phyloP scores from a whole-genome alignment of 2,797 vertebrate genomes.

The Platalea minor region DNA sequence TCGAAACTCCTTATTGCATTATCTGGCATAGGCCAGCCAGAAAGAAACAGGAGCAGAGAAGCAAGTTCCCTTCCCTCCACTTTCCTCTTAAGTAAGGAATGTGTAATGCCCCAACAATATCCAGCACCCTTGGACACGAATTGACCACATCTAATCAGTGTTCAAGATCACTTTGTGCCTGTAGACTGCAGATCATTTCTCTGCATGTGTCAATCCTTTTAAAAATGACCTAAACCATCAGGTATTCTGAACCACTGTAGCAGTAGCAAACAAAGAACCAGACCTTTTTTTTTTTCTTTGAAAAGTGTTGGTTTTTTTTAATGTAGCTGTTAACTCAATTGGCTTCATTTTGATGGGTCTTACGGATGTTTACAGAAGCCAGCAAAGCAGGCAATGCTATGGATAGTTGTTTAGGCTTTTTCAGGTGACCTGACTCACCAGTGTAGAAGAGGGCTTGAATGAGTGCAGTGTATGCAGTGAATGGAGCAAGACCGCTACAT shows the following conservation, averaged over 20 bases:
- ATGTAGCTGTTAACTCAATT: no score
- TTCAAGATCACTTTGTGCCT: background rate
- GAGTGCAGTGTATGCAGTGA: no score
- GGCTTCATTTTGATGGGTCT: background rate
- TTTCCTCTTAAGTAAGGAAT: background rate
- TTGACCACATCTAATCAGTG: background rate
- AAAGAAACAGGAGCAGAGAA: background rate
- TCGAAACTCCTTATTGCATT: background rate
- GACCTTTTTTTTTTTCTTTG: background rate
- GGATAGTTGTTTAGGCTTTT: background rate
- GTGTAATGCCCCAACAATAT: background rate
- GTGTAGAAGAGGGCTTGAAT: background rate
- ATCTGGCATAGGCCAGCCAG: background rate
- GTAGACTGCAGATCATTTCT: background rate
- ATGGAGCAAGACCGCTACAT: background rate
- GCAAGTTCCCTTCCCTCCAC: background rate
- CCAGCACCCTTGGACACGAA: background rate
- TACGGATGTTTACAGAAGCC: background rate
- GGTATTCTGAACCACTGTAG: background rate
- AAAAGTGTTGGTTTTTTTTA: background rate
- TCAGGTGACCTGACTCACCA: background rate
- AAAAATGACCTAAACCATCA: background rate
- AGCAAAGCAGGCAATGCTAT: background rate
- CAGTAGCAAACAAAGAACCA: background rate
- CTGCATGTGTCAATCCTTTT: background rate